These are phyloP conservation scores for Ascidia mentula DNA, from an alignment of 23 tunicate genomes.

Conservation along the genomic window DNA sequence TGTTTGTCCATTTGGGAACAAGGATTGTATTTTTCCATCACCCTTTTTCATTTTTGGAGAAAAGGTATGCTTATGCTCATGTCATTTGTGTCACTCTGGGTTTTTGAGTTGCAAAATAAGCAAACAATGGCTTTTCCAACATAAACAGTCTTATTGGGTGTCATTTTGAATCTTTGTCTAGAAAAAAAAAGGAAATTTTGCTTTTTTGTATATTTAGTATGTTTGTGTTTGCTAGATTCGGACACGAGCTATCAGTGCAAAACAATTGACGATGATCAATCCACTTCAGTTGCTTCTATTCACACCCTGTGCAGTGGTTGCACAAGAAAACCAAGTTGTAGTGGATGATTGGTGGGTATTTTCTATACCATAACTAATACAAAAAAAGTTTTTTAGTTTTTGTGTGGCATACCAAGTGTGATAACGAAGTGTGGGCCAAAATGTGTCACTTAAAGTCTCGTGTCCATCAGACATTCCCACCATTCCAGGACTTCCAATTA, in stretches of 20 bases:
- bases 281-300: slow-evolving; percentile 78
- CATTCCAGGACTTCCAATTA: too few species aligned
- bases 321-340: slow-evolving; percentile 58
- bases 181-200: too few species aligned
- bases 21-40: slow-evolving; percentile 82
- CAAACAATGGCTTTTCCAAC: background rate
- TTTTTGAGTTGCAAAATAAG: background rate
- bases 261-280: slow-evolving; percentile 85
- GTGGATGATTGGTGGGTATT: slow-evolving; percentile 87
- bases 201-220: background rate
- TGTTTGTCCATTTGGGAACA: slow-evolving; percentile 94
- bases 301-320: slow-evolving; percentile 62
- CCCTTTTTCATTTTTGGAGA: slow-evolving; percentile 92
- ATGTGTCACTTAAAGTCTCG: too few species aligned
- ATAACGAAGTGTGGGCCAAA: too few species aligned
- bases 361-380: too few species aligned
- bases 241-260: slow-evolving; percentile 85
- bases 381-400: too few species aligned
- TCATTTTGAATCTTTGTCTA: background rate
- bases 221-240: slow-evolving; percentile 51
- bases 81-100: background rate
- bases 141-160: background rate
- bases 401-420: too few species aligned
- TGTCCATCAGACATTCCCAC: too few species aligned
- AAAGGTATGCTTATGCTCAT: slow-evolving; percentile 45